A percentile compares a stretch with the other conserved stretches of the same genome.
Evolutionary conservation across 1,140 invertebrate species (phyloP).

Genomic region (Scaptomyza hsui): DNA sequence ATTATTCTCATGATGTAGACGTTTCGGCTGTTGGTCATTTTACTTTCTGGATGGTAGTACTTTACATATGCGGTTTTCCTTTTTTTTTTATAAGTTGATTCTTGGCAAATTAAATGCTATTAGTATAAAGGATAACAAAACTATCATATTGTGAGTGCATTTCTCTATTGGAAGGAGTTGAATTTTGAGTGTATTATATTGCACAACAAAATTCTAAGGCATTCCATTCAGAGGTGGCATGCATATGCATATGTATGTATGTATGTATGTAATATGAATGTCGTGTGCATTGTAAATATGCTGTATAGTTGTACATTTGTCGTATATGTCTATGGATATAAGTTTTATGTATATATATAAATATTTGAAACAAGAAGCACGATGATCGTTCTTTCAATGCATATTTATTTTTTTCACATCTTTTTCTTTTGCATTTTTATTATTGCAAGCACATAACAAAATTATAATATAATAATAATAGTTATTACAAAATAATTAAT

Average conservation of each 20-base stretch:
- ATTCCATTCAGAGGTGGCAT: constrained; percentile 6
- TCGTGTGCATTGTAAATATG: constrained; percentile 7
- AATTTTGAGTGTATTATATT: constrained; percentile 36
- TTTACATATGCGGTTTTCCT: constrained; percentile 57
- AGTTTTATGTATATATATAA: too few relatives aligned
- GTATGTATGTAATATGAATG: neutral
- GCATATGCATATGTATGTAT: neutral
- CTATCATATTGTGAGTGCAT: constrained; percentile 37
- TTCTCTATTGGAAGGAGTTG: constrained; percentile 66
- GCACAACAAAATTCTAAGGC: constrained; percentile 20
- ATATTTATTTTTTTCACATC: constrained; percentile 70
- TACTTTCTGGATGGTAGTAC: constrained; percentile 60
- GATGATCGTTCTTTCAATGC: constrained; percentile 44
- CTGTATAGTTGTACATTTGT: constrained; percentile 14
- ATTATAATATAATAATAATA: constrained; percentile 65
- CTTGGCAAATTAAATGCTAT: constrained; percentile 61
- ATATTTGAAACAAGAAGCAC: constrained; percentile 35
- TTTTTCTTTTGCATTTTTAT: constrained; percentile 53
- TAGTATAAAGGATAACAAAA: constrained; percentile 54
- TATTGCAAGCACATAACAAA: constrained; percentile 81
- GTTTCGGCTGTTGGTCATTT: constrained; percentile 65
- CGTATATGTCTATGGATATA: constrained; percentile 11
- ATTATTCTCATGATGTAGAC: constrained; percentile 45
- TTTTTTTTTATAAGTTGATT: constrained; percentile 38
- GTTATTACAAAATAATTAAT: constrained; percentile 73